These are phyloP conservation scores for Vireo altiloquus DNA, from an alignment of 2,113 vertebrate species.

Conservation along the genomic window DNA sequence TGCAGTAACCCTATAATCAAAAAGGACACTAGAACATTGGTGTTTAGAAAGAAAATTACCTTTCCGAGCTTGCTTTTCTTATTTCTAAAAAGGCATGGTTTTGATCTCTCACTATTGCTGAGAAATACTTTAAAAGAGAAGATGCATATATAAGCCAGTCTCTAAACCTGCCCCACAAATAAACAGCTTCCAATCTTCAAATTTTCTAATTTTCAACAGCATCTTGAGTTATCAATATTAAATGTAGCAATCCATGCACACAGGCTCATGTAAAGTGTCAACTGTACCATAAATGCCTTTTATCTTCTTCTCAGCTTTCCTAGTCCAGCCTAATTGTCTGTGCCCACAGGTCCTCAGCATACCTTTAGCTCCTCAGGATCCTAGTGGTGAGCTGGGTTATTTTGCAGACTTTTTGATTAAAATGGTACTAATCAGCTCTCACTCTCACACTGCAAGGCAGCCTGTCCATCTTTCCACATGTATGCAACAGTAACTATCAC, in stretches of 20 bases:
- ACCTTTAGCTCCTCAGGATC: not conserved
- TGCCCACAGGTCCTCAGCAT: not conserved
- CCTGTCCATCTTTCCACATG: not conserved
- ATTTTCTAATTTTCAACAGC: not conserved
- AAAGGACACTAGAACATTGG: not conserved
- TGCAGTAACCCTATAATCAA: not conserved
- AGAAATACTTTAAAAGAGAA: not conserved
- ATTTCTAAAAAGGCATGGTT: not conserved
- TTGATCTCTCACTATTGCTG: not conserved
- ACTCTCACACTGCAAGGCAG: not conserved
- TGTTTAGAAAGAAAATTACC: not conserved
- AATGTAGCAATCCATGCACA: not conserved
- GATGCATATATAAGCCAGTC: not conserved
- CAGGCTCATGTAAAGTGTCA: not conserved
- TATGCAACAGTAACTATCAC: not conserved
- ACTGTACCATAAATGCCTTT: accelerated
- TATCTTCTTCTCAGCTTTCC: not conserved
- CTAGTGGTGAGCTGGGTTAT: not conserved
- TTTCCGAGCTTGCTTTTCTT: not conserved
- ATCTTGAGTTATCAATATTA: not conserved
- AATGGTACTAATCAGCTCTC: not conserved
- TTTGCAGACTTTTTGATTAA: not conserved
- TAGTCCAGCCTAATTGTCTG: not conserved
- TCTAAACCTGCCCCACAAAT: not conserved
- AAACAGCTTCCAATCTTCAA: not conserved